Conservation (phyloP, 2,797 vertebrate genomes). For the Rhincodon typus region DNA sequence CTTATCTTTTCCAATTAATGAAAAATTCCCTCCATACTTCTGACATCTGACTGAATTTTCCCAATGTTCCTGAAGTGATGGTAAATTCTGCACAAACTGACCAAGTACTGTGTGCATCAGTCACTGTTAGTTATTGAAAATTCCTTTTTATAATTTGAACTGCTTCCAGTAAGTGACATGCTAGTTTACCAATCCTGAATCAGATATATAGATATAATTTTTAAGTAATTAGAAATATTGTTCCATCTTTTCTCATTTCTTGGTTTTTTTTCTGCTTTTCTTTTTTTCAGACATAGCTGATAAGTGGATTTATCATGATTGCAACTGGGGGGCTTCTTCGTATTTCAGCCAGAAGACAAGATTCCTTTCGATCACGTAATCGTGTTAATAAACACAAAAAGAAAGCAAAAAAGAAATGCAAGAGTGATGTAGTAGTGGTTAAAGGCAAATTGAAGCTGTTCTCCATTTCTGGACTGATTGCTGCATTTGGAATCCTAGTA, state of each 20-base stretch:
- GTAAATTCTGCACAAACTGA: neutral
- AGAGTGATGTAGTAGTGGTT: slow-evolving; percentile 90
- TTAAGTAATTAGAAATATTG: neutral
- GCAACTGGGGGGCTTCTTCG: slow-evolving; percentile 94
- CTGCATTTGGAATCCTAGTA: slow-evolving; percentile 77
- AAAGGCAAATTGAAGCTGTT: slow-evolving; percentile 92
- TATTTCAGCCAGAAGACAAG: slow-evolving; percentile 90
- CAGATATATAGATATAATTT: neutral
- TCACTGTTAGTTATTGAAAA: neutral
- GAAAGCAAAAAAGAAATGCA: slow-evolving; percentile 84
- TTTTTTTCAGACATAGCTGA: slow-evolving; percentile 20
- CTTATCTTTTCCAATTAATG: neutral
- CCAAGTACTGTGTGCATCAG: neutral
- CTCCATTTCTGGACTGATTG: slow-evolving; percentile 81
- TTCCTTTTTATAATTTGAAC: neutral
- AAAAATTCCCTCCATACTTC: neutral
- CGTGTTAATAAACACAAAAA: slow-evolving; percentile 78
- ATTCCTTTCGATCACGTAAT: slow-evolving; percentile 78
- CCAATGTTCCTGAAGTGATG: neutral
- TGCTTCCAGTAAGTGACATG: neutral
- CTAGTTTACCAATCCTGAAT: neutral
- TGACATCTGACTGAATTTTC: neutral
- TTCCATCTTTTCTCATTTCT: neutral
- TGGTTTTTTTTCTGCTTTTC: neutral
- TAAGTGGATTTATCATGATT: slow-evolving; percentile 69